These are phyloP conservation scores for Anabas testudineus DNA, from an alignment of 2,797 vertebrate species.

Conservation along the genomic window DNA sequence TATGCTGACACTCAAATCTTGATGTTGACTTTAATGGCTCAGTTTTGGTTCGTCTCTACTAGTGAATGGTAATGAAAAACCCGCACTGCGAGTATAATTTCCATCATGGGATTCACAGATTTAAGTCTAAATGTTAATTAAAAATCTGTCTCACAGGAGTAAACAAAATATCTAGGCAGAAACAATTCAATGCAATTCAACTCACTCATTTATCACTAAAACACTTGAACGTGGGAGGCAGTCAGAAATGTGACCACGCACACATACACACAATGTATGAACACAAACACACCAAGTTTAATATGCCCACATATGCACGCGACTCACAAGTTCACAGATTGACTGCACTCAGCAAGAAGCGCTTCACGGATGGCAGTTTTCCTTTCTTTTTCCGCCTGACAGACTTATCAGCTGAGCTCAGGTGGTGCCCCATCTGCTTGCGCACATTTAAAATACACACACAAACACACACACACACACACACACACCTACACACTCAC, in stretches of 20 bases:
- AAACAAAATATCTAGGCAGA: slow-evolving; percentile 35
- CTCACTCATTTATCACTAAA: slow-evolving; percentile 28
- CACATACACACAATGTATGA: slow-evolving; percentile 17
- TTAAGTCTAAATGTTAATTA: slow-evolving; percentile 49
- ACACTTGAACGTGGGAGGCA: slow-evolving; percentile 40
- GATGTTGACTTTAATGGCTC: not conserved
- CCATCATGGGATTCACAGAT: slow-evolving; percentile 8
- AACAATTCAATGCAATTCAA: slow-evolving; percentile 42
- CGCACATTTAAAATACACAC: slow-evolving; percentile 68
- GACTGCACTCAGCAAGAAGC: slow-evolving; percentile 77
- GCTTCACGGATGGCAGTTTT: slow-evolving; percentile 81
- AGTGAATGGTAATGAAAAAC: not conserved
- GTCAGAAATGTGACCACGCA: slow-evolving; percentile 11
- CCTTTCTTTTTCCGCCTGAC: slow-evolving; percentile 81
- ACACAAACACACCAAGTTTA: slow-evolving; percentile 19
- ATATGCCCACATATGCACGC: slow-evolving; percentile 43
- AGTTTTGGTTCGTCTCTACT: not conserved
- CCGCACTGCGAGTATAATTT: slow-evolving; percentile 19
- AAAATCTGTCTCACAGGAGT: slow-evolving; percentile 44
- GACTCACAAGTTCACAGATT: slow-evolving; percentile 72
- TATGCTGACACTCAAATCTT: not conserved
- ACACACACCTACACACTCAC: slow-evolving; percentile 36
- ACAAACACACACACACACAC: slow-evolving; percentile 45
- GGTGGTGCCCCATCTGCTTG: slow-evolving; percentile 82
- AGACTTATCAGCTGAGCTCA: slow-evolving; percentile 85